These are phyloP conservation scores for Julus scanicus DNA, from an alignment of 2,888 invertebrate species.

Conservation along the genomic window DNA sequence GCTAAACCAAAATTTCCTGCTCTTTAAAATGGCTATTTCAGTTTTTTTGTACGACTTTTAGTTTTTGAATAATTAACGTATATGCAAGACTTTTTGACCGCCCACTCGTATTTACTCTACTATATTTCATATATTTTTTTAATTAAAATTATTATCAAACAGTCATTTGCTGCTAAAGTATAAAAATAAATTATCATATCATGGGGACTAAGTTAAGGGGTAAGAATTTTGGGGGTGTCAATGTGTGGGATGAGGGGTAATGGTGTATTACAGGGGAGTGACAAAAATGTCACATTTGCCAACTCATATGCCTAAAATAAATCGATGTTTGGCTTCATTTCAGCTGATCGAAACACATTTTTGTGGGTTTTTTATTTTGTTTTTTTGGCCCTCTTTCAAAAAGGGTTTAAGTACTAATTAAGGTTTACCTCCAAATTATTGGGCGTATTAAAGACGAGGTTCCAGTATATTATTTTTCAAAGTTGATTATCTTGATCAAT, in stretches of 20 bases:
- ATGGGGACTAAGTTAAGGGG: background rate
- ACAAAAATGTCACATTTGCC: background rate
- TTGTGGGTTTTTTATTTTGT: background rate
- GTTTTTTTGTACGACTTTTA: too few species aligned
- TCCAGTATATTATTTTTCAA: background rate
- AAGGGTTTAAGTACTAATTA: background rate
- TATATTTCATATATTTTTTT: too few species aligned
- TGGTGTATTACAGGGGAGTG: background rate
- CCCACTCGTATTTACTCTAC: too few species aligned
- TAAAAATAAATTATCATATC: too few species aligned
- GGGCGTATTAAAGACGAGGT: background rate
- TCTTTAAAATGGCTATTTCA: too few species aligned
- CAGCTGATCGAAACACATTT: slow-evolving; percentile 15
- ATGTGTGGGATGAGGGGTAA: background rate
- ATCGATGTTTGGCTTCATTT: background rate
- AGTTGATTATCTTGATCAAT: background rate
- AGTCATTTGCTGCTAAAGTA: too few species aligned
- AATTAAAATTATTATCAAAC: too few species aligned
- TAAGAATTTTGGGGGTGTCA: background rate
- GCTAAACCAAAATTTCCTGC: too few species aligned
- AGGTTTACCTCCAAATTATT: background rate
- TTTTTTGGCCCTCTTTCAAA: background rate
- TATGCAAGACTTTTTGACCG: too few species aligned
- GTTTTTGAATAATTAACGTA: too few species aligned
- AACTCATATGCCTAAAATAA: background rate